Percentiles rank a stretch among this genome's conserved stretches.
Conservation (phyloP, 2,113 vertebrate species). For the Lampris megalopsis region DNA sequence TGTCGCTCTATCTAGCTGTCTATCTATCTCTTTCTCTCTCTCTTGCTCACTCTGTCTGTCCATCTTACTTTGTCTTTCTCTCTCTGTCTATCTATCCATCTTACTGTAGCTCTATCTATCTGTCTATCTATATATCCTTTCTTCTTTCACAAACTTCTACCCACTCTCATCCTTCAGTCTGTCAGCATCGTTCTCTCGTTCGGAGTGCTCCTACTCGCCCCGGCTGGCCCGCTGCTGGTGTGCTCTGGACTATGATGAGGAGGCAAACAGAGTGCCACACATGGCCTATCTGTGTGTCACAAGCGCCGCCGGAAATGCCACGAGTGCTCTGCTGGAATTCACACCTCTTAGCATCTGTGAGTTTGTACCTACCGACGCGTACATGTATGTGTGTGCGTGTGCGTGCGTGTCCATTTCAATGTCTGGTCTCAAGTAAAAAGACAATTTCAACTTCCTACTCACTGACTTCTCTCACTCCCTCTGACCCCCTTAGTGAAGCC, state of each 20-base stretch:
- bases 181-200: neutral
- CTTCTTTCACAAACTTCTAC: neutral
- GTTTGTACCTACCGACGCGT: slow-evolving; percentile 21
- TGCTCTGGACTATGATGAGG: slow-evolving; percentile 60
- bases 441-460: neutral
- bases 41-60: too few species aligned
- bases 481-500: slow-evolving; percentile 75
- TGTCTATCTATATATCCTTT: neutral
- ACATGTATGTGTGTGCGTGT: neutral
- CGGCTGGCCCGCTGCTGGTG: slow-evolving; percentile 76
- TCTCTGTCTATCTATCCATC: too few species aligned
- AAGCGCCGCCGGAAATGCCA: slow-evolving; percentile 63
- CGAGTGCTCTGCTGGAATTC: slow-evolving; percentile 55
- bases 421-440: neutral
- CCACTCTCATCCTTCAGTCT: neutral
- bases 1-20: too few species aligned
- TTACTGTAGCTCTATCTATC: too few species aligned
- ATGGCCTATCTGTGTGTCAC: slow-evolving; percentile 74
- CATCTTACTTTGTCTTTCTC: too few species aligned
- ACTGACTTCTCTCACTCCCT: neutral
- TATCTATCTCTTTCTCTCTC: too few species aligned
- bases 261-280: slow-evolving; percentile 41
- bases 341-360: slow-evolving; percentile 68
- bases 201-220: slow-evolving; percentile 69
- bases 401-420: neutral